These are phyloP conservation scores for Astreopora myriophthalma DNA, from an alignment of 64 coral and sea anemone genomes.

Conservation along the genomic window DNA sequence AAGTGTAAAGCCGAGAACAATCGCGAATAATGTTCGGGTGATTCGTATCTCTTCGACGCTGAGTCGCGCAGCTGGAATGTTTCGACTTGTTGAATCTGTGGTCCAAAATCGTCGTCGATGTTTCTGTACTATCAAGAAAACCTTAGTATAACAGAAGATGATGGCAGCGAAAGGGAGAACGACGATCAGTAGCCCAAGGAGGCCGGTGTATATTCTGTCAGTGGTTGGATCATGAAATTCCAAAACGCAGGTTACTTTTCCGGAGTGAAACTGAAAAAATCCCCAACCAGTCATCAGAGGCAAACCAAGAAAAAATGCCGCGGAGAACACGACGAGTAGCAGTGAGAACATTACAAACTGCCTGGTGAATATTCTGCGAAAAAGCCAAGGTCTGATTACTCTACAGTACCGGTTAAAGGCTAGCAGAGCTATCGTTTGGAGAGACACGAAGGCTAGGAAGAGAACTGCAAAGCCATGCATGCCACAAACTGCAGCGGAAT, in stretches of 20 bases:
- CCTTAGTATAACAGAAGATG: slow-evolving; percentile 36
- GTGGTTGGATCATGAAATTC: slow-evolving; percentile 24
- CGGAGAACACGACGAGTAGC: background rate
- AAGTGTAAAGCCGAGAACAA: slow-evolving; percentile 70
- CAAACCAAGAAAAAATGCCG: slow-evolving; percentile 32
- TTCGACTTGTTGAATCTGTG: background rate
- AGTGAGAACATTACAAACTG: slow-evolving; percentile 19
- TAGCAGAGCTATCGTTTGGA: slow-evolving; percentile 53
- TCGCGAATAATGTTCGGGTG: slow-evolving; percentile 64
- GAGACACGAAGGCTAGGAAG: slow-evolving; percentile 25
- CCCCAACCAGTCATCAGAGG: slow-evolving; percentile 32
- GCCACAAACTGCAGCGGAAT: background rate
- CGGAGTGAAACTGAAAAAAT: slow-evolving; percentile 46
- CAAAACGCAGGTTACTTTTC: slow-evolving; percentile 45
- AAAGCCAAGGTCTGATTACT: slow-evolving; percentile 23
- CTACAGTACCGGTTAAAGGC: slow-evolving; percentile 53
- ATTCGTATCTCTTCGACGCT: slow-evolving; percentile 84
- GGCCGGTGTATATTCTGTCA: slow-evolving; percentile 38
- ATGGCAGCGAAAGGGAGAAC: slow-evolving; percentile 28
- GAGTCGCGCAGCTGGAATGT: background rate
- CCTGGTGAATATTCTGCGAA: slow-evolving; percentile 45
- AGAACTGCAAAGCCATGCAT: slow-evolving; percentile 47
- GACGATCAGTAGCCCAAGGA: slow-evolving; percentile 28
- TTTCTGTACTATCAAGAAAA: slow-evolving; percentile 1
- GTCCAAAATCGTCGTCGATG: slow-evolving; percentile 15